Percentiles rank a stretch among this genome's conserved stretches.
phyloP scores from a whole-genome alignment of 2,888 invertebrate genomes.

The Sialis fuliginosa region DNA sequence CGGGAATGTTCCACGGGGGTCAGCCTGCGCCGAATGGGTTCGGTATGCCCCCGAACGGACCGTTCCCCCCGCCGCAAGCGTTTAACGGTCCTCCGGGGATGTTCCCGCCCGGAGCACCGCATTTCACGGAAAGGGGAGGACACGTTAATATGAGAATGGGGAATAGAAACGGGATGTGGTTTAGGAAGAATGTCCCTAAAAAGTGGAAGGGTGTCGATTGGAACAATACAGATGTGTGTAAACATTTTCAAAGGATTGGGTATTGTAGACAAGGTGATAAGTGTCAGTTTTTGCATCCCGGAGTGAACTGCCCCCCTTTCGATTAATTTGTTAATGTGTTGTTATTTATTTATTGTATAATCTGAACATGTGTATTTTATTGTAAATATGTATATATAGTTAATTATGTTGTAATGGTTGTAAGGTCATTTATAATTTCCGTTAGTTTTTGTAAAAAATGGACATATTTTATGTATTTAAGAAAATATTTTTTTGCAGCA shows the following conservation, averaged over 20 bases:
- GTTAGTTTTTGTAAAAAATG: too few relatives aligned
- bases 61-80: constrained; percentile 14
- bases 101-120: constrained; percentile 4
- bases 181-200: constrained; percentile 13
- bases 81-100: constrained; percentile 24
- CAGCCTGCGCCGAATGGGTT: constrained; percentile 14
- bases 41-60: constrained; percentile 27
- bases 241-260: constrained; percentile 62
- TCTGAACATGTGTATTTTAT: neutral
- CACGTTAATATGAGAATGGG: constrained; percentile 20
- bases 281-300: constrained; percentile 71
- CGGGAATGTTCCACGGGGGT: constrained; percentile 16
- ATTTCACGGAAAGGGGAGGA: constrained; percentile 9
- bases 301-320: constrained; percentile 36
- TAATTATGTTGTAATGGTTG: neutral
- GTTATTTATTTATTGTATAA: neutral
- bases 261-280: constrained; percentile 67
- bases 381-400: constrained; percentile 1
- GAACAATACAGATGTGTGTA: constrained; percentile 43
- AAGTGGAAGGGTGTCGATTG: constrained; percentile 26
- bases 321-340: constrained; percentile 9
- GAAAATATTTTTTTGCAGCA: too few relatives aligned
- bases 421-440: too few relatives aligned
- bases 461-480: too few relatives aligned
- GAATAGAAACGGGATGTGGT: constrained; percentile 27